Percentiles rank a stretch among this genome's conserved stretches.
Evolutionary conservation across 2,113 vertebrate species (phyloP).

Genomic region (Engraulis encrasicolus): DNA sequence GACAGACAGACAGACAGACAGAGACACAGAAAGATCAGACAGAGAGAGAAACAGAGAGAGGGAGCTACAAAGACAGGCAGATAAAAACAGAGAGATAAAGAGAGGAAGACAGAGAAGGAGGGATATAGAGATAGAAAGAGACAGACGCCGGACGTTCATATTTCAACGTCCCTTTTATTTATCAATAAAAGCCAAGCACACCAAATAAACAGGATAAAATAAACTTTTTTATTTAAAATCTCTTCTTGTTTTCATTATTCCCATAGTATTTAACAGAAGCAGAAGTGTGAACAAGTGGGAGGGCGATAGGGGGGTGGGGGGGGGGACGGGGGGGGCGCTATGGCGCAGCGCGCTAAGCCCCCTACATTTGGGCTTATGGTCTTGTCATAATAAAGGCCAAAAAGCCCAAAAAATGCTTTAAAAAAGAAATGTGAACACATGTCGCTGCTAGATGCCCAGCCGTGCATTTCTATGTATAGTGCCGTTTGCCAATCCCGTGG

Average conservation of each 20-base stretch:
- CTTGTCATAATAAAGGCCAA: too few relatives aligned
- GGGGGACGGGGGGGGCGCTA: too few relatives aligned
- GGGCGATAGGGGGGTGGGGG: too few relatives aligned
- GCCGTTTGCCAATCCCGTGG: background rate
- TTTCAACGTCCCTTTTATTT: background rate
- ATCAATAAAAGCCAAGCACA: background rate
- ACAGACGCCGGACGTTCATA: background rate
- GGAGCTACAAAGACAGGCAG: too few relatives aligned
- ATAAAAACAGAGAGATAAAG: background rate
- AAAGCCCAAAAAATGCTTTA: too few relatives aligned
- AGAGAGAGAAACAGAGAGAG: background rate
- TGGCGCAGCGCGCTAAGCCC: too few relatives aligned
- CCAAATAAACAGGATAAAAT: background rate
- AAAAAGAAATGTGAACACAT: background rate
- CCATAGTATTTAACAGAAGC: too few relatives aligned
- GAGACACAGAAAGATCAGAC: background rate
- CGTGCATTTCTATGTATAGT: background rate
- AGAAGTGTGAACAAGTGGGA: too few relatives aligned
- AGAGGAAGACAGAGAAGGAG: background rate
- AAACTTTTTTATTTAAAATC: background rate
- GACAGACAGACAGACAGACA: background rate
- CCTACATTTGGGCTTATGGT: too few relatives aligned
- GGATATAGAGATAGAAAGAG: background rate
- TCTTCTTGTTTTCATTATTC: background rate
- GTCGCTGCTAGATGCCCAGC: background rate